These are phyloP conservation scores for Brenthis hecate DNA, from an alignment of 2,888 invertebrate genomes.

Conservation along the genomic window DNA sequence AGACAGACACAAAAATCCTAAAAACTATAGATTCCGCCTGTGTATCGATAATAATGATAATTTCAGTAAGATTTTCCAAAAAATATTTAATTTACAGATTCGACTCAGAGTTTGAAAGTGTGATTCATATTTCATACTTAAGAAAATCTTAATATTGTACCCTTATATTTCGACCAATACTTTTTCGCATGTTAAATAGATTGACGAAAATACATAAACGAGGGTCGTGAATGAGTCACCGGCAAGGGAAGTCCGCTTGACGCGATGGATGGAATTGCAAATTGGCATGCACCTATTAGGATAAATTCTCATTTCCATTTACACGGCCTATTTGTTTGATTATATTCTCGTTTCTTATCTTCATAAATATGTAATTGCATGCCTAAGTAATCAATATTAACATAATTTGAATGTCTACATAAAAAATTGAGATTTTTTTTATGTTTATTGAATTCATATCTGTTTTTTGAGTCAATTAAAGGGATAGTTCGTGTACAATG, in stretches of 20 bases:
- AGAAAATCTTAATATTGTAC: neutral
- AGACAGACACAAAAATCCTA: no score
- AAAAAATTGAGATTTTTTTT: neutral
- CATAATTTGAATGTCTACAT: neutral
- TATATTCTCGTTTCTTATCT: slow-evolving; percentile 13
- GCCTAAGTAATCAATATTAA: slow-evolving; percentile 1
- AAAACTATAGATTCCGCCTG: no score
- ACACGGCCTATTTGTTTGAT: slow-evolving; percentile 28
- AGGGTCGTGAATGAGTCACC: slow-evolving; percentile 36
- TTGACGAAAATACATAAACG: slow-evolving; percentile 29
- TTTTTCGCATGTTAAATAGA: neutral
- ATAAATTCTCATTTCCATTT: slow-evolving; percentile 62
- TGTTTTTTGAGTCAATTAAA: no score
- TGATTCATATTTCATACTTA: neutral
- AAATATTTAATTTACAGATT: no score
- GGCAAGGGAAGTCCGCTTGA: slow-evolving; percentile 32
- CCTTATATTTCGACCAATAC: neutral
- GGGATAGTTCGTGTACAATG: no score
- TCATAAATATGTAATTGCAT: slow-evolving; percentile 17
- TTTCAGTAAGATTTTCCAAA: no score
- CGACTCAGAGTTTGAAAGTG: neutral
- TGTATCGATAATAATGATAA: no score
- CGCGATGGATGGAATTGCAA: slow-evolving; percentile 39
- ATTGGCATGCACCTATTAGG: slow-evolving; percentile 54
- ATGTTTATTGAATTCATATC: no score